Percentiles rank a stretch among this genome's conserved stretches.
Conservation (phyloP, 2,888 invertebrate genomes). For the Platycheirus albimanus region DNA sequence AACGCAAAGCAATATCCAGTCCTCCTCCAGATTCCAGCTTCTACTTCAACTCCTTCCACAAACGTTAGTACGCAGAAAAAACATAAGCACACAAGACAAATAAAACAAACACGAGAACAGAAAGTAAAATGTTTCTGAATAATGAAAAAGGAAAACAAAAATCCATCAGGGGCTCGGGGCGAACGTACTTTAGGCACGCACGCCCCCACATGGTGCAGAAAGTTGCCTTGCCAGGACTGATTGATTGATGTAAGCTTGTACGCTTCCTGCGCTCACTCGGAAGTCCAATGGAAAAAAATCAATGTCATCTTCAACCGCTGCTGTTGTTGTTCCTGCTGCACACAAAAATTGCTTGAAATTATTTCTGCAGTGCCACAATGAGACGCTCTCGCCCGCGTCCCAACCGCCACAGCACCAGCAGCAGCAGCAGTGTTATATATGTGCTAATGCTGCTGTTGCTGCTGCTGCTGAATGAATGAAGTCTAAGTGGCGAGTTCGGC, state of each 20-base stretch:
- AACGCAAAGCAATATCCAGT: slow-evolving; percentile 30
- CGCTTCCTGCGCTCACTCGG: slow-evolving; percentile 24
- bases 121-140: slow-evolving; percentile 60
- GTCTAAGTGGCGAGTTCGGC: slow-evolving; percentile 57
- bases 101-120: slow-evolving; percentile 53
- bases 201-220: slow-evolving; percentile 42
- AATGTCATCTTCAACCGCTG: slow-evolving; percentile 57
- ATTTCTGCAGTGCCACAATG: slow-evolving; percentile 26
- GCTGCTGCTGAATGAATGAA: slow-evolving; percentile 8
- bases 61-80: slow-evolving; percentile 30
- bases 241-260: slow-evolving; percentile 41
- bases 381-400: background rate
- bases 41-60: slow-evolving; percentile 13
- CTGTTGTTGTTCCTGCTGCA: slow-evolving; percentile 30
- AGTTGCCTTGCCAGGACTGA: slow-evolving; percentile 11
- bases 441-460: background rate
- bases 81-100: slow-evolving; percentile 46
- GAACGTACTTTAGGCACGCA: slow-evolving; percentile 50
- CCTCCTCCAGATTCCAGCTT: slow-evolving; percentile 20
- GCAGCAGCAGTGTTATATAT: too few relatives aligned
- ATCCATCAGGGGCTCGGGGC: slow-evolving; percentile 36
- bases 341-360: slow-evolving; percentile 48
- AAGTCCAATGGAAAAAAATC: slow-evolving; percentile 58
- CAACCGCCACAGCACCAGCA: too few relatives aligned
- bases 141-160: slow-evolving; percentile 66